Conservation (phyloP, 2,888 invertebrate species). For the Apodemia duryi region DNA sequence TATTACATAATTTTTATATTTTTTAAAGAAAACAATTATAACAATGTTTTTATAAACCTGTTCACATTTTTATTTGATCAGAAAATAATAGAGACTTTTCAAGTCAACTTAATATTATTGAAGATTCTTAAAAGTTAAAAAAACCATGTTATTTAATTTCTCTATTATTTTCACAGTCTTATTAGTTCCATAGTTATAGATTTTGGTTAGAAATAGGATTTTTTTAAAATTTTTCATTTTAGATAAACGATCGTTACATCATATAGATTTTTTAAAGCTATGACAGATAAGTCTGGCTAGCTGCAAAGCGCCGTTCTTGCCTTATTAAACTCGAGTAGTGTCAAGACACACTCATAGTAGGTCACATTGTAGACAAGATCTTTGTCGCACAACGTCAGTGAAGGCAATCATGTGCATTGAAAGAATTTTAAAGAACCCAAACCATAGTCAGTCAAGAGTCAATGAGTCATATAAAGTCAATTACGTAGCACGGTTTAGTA, state of each 20-base stretch:
- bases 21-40: not conserved
- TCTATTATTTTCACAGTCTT: not conserved
- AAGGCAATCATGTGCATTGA: slow-evolving; percentile 28
- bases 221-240: slow-evolving; percentile 14
- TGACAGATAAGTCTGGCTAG: slow-evolving; percentile 31
- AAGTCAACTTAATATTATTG: not conserved
- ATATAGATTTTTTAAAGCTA: slow-evolving; percentile 27
- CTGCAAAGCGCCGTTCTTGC: slow-evolving; percentile 52
- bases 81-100: slow-evolving; percentile 1
- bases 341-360: slow-evolving; percentile 58
- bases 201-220: slow-evolving; percentile 3
- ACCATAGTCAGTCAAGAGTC: slow-evolving; percentile 20
- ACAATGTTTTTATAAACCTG: not conserved
- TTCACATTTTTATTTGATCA: not conserved
- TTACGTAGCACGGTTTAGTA: not conserved
- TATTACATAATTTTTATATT: not conserved
- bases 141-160: not conserved
- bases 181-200: not conserved
- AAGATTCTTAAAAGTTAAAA: not conserved
- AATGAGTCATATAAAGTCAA: slow-evolving; percentile 15
- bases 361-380: slow-evolving; percentile 59
- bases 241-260: slow-evolving; percentile 46
- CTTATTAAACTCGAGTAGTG: slow-evolving; percentile 66
- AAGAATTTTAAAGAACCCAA: slow-evolving; percentile 28
- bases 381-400: slow-evolving; percentile 41